Percentiles rank a stretch among this genome's conserved stretches.
Conservation (phyloP, 1,140 invertebrate species). For the Stenopsyche tienmushanensis region DNA sequence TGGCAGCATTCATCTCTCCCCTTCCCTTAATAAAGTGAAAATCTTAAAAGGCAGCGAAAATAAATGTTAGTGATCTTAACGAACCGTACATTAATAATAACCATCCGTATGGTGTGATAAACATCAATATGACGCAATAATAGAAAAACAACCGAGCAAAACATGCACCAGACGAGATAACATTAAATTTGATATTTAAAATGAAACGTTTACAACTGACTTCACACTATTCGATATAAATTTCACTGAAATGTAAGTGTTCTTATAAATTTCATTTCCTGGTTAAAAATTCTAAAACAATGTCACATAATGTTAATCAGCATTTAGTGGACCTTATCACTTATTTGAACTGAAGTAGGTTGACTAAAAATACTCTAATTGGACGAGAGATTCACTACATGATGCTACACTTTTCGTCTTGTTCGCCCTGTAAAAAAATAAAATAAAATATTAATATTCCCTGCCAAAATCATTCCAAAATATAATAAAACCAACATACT, state of each 20-base stretch:
- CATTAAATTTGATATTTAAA: not conserved
- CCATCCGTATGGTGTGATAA: not conserved
- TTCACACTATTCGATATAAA: not conserved
- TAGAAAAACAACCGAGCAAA: not conserved
- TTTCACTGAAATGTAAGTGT: not conserved
- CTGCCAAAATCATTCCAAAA: no score
- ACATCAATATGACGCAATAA: constrained; percentile 2
- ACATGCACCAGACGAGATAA: not conserved
- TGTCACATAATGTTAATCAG: not conserved
- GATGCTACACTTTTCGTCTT: constrained; percentile 37
- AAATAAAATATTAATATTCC: no score
- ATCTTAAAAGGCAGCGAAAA: not conserved
- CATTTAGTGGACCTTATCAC: not conserved
- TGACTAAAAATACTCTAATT: constrained; percentile 16
- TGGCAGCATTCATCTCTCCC: not conserved
- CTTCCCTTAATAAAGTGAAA: not conserved
- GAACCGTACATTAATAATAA: not conserved
- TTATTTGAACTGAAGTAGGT: constrained; percentile 3
- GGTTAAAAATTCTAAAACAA: not conserved
- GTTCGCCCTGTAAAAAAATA: constrained; percentile 28
- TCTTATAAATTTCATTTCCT: not conserved
- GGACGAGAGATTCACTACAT: constrained; percentile 28
- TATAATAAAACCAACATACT: no score
- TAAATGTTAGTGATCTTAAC: not conserved
- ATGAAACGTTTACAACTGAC: not conserved